Conservation (phyloP, 2,888 invertebrate genomes). For the Prosapia bicincta region DNA sequence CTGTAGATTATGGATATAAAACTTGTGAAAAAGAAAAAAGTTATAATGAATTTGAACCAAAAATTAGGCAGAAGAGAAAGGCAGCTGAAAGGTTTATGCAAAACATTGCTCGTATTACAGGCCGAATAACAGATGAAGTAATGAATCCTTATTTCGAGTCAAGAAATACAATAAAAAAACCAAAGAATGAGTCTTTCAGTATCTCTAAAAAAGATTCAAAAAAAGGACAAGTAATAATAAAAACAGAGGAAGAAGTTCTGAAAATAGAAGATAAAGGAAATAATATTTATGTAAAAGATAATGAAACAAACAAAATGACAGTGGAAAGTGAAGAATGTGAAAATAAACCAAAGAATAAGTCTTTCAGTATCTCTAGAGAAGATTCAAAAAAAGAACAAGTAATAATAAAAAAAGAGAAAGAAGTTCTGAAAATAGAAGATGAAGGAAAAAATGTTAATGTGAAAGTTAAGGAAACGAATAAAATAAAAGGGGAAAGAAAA, state of each 20-base stretch:
- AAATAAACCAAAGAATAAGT: too few relatives aligned
- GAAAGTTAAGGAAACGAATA: not conserved
- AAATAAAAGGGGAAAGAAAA: not conserved
- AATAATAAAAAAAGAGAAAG: not conserved
- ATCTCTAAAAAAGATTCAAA: not conserved
- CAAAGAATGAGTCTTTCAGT: too few relatives aligned
- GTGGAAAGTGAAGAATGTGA: not conserved
- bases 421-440: too few relatives aligned
- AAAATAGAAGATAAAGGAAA: too few relatives aligned
- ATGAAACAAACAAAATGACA: not conserved
- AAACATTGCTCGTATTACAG: conserved; percentile 4
- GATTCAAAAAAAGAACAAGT: not conserved
- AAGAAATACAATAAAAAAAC: too few relatives aligned
- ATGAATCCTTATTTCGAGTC: too few relatives aligned
- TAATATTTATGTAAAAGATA: not conserved
- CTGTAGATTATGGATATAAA: conserved; percentile 47
- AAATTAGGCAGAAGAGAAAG: conserved; percentile 9
- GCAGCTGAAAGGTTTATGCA: conserved; percentile 6
- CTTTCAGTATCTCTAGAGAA: not conserved
- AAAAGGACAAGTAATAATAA: not conserved
- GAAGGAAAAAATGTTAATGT: not conserved
- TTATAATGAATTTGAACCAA: not conserved
- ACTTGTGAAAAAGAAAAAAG: not conserved
- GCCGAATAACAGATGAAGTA: not conserved
- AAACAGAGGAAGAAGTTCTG: not conserved